phyloP scores from a whole-genome alignment of 2,888 invertebrate genomes.

The Tetanocera ferruginea region DNA sequence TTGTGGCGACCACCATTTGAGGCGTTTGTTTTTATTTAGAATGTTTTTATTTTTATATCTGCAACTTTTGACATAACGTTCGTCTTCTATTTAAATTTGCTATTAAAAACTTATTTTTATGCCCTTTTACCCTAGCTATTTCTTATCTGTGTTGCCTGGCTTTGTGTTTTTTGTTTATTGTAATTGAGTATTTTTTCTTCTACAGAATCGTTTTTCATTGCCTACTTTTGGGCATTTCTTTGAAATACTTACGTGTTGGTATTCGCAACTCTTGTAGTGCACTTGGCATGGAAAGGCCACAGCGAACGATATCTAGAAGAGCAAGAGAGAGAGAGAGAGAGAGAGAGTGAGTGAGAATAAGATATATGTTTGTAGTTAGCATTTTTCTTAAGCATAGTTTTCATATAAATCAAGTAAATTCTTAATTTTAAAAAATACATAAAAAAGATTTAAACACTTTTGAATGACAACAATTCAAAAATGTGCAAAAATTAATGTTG shows the following conservation, averaged over 20 bases:
- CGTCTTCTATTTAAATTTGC: neutral
- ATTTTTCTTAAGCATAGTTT: no score
- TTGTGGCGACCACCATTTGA: neutral
- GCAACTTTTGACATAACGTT: neutral
- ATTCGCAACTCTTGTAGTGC: slow-evolving; percentile 33
- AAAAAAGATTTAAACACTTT: no score
- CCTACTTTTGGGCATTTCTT: slow-evolving; percentile 4
- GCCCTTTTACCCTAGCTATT: neutral
- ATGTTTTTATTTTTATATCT: neutral
- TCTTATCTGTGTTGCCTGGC: neutral
- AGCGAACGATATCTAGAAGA: slow-evolving; percentile 34
- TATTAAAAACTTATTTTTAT: neutral
- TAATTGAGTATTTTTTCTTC: neutral
- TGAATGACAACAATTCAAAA: no score
- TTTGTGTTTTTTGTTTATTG: neutral
- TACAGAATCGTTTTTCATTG: neutral
- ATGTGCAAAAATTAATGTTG: no score
- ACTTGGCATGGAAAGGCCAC: slow-evolving; percentile 47
- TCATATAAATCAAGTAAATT: no score
- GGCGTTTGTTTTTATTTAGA: neutral
- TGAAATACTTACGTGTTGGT: slow-evolving; percentile 45
- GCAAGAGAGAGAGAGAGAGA: neutral
- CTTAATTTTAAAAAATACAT: no score
- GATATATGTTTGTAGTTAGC: no score
- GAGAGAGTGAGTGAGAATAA: no score